Evolutionary conservation across 2,888 invertebrate species (phyloP), one percentile per base, ranked within the genome.

Genomic region (Pogonocherus hispidulus): DNA sequence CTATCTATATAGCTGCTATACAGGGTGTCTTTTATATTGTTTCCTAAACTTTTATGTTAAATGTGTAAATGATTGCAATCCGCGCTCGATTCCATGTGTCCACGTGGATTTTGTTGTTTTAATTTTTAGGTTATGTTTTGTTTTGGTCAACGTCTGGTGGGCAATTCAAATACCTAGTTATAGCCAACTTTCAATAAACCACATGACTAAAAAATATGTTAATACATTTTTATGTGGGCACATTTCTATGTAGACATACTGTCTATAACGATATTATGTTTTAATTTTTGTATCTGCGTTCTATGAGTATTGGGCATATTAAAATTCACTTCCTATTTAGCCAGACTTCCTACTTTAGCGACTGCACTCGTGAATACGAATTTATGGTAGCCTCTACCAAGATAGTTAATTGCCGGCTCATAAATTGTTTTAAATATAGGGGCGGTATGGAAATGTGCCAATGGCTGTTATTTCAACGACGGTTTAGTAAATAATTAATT

Each of bases 381-480:
- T 32, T 52, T 52, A 32, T 32, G 32, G n/a, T 32, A 20, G 18
- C 52, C 19, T 27, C 14, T 14, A 49, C 11, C 23, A 27, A 27
- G 32, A 14, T 51, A 32, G 16, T 32, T 52, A 52, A 51, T 51
- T 47, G 16, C 51, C 51, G 23, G 27, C 27, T 19, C 51, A 27
- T 51, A 27, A 51, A 51, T 51, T 51, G 19, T 51, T 27, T 51
- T 51, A 51, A 51, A 51, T 51, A 51, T 51, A 51, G 27, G 51
- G 51, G 51, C 51, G 27, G n/a, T 51, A 51, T 51, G 51, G 51
- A 51, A 51, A 51, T 16, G 5, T 23, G 27, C 51, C 51, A 51
- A 27, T 51, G 51, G 18, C 14, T 22, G 51, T 51, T n/a, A 41
- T 14, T 23, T 27, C 27, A 9, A 11, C 23, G 27, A 19, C 47